These are phyloP conservation scores for Plestiodon gilberti DNA, from an alignment of 2,113 vertebrate genomes.

Conservation along the genomic window DNA sequence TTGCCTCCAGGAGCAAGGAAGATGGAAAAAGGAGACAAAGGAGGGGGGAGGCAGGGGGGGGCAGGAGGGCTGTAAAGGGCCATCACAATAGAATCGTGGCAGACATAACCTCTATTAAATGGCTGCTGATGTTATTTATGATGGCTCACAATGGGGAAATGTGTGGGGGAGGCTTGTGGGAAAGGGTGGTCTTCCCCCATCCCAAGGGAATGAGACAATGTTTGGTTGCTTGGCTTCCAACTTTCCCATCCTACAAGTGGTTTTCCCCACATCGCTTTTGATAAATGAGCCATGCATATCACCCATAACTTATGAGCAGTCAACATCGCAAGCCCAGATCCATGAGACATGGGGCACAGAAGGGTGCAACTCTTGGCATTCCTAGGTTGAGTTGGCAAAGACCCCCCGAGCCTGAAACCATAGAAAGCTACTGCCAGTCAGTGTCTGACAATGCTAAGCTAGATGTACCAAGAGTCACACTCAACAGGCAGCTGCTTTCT, in stretches of 20 bases:
- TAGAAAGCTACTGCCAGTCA: no score
- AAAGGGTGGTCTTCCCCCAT: not conserved
- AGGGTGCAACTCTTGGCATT: no score
- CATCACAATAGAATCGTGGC: not conserved
- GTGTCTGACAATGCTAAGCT: no score
- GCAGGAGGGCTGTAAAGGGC: rapidly evolving
- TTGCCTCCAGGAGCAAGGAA: rapidly evolving
- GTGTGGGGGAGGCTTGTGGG: not conserved
- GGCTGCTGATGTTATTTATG: not conserved
- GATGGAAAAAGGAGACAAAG: no score
- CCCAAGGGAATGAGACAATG: not conserved
- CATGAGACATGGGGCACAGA: not conserved
- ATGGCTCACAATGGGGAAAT: not conserved
- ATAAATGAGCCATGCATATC: not conserved
- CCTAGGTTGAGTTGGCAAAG: no score
- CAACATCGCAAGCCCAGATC: not conserved
- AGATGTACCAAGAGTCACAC: no score
- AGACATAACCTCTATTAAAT: not conserved
- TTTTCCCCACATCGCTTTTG: no score
- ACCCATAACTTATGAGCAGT: not conserved
- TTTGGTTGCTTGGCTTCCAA: not conserved
- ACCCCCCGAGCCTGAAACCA: no score
- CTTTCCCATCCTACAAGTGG: not conserved
- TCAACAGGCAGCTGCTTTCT: no score
- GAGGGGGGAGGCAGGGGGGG: not conserved